Evolutionary conservation across 2,888 invertebrate species (phyloP).

Genomic region (Allacma fusca): DNA sequence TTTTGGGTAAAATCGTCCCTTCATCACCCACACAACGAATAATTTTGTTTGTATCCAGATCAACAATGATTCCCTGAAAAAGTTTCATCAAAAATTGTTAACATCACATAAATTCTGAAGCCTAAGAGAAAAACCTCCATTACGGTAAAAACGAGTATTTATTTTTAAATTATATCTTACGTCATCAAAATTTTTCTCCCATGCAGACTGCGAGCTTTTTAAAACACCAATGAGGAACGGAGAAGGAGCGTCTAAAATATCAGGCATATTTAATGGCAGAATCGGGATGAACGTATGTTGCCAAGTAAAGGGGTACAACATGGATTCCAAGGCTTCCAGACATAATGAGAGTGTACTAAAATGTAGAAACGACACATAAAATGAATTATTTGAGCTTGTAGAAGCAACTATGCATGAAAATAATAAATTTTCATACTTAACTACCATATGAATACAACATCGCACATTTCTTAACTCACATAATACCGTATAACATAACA

Average conservation of each 20-base stretch:
- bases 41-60: constrained; percentile 71
- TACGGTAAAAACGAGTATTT: not conserved
- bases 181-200: constrained; percentile 68
- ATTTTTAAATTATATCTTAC: constrained; percentile 65
- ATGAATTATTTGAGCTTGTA: not conserved
- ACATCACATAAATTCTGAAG: not conserved
- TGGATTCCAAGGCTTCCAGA: constrained; percentile 76
- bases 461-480: no score
- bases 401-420: no score
- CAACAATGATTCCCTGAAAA: constrained; percentile 76
- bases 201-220: constrained; percentile 62
- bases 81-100: no score
- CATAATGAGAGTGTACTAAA: constrained; percentile 76
- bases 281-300: constrained; percentile 83
- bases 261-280: constrained; percentile 73
- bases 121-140: not conserved
- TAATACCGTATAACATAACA: no score
- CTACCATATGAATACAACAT: no score
- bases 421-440: no score
- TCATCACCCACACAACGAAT: constrained; percentile 79
- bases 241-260: constrained; percentile 76
- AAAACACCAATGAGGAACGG: constrained; percentile 80
- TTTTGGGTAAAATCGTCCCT: constrained; percentile 75
- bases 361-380: constrained; percentile 44
- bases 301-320: constrained; percentile 85